phyloP scores from a whole-genome alignment of 2,888 invertebrate genomes.

The Xanthorhoe spadicearia region DNA sequence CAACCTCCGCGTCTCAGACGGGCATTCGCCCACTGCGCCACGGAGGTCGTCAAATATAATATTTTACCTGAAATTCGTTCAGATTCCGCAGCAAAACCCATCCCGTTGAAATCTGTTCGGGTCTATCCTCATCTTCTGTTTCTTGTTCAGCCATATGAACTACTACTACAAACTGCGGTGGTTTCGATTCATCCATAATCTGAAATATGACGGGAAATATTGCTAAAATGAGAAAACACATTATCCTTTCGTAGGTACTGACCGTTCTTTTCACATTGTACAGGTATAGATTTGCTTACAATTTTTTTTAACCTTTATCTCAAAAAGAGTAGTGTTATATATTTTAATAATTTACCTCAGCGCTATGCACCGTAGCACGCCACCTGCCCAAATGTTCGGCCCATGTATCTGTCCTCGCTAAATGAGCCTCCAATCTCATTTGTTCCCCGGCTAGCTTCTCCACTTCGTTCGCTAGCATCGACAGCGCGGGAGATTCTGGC shows the following conservation, averaged over 20 bases:
- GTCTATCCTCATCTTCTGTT: conserved; percentile 78
- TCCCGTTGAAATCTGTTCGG: conserved; percentile 79
- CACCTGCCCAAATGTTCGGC: conserved; percentile 94
- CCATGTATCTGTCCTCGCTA: conserved; percentile 95
- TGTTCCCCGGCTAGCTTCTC: conserved; percentile 92
- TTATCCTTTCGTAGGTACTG: too few species aligned
- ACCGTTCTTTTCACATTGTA: too few species aligned
- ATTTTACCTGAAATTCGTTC: conserved; percentile 86
- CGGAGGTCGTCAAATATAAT: too few species aligned
- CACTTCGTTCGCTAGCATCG: conserved; percentile 92
- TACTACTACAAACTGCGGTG: conserved; percentile 90
- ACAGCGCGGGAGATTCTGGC: conserved; percentile 92
- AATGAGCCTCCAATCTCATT: conserved; percentile 92
- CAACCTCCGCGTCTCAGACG: too few species aligned
- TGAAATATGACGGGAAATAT: conserved; percentile 50
- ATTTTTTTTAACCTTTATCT: too few species aligned
- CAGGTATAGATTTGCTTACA: too few species aligned
- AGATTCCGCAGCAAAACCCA: conserved; percentile 83
- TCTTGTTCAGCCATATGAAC: conserved; percentile 90
- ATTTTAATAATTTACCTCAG: conserved; percentile 85
- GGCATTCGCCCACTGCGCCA: too few species aligned
- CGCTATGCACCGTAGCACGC: conserved; percentile 93
- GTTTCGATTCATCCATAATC: conserved; percentile 87
- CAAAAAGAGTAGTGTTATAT: too few species aligned
- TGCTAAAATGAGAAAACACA: background rate